Evolutionary conservation across 1,140 invertebrate genomes (phyloP), one percentile per base, ranked within the genome.

Genomic region (Hyles vespertilio): DNA sequence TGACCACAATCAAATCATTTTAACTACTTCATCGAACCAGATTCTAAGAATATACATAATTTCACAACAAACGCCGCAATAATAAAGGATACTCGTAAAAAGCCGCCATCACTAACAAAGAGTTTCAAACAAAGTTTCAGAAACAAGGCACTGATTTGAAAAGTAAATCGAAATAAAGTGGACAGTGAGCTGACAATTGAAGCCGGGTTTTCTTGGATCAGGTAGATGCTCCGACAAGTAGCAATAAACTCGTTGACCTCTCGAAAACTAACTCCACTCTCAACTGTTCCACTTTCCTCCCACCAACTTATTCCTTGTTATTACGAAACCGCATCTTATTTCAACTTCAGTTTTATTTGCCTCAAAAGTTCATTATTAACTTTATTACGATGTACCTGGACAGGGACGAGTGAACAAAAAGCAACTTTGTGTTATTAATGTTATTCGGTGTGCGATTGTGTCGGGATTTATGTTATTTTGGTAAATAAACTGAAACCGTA

Each of bases 31-130:
- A 22, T 22, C 22, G 22, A 22, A 22, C 22, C 22, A 1, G 22
- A 22, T 22, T 22, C 22, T 22, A 22, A 22, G 22, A 22, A 22
- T 22, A 22, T 22, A 22, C 22, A 40, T 5, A 40, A 40, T 8
- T 8, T 40, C 8, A 5, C 4, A 40, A 8, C 36, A 40, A 40
- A 8, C 8, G 4, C 5, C 36, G 36, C 5, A 40, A 40, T 2
- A 40, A 40, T 40, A 40, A 40, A 40, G 8, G 36, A 8, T 8
- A 5, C 36, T 40, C 36, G 36, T 40, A 40, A 40, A 40, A 40
- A 57, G 62, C 52, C 32, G 47, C 33, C 55, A 51, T 67, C 40
- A 43, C 56, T 55, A 49, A 56, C 64, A 59, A 67, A 59, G 8
- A 40, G 36, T 40, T 40, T 8, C 1, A 5, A 40, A 40, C 36